Evolutionary conservation across 2,888 invertebrate species (phyloP).

Genomic region (Lasioglossum calceatum): DNA sequence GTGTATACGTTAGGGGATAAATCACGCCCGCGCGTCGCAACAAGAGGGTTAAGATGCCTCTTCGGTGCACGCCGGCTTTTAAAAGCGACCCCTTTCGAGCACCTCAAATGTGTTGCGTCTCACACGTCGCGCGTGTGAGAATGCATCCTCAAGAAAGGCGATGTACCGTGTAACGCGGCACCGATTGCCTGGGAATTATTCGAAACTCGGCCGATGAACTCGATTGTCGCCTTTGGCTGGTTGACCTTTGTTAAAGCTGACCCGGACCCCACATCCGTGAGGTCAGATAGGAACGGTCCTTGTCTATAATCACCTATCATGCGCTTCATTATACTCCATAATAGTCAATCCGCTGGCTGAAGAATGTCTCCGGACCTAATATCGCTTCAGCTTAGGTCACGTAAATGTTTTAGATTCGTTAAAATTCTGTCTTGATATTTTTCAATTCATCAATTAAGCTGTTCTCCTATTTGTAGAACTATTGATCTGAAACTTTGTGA

Average conservation of each 20-base stretch:
- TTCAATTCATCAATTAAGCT: no score
- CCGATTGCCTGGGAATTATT: constrained; percentile 13
- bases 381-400: neutral
- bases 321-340: neutral
- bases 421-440: neutral
- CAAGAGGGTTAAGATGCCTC: constrained; percentile 19
- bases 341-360: neutral
- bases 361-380: neutral
- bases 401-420: neutral
- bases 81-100: constrained; percentile 21
- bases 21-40: constrained; percentile 9
- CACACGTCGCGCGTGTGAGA: constrained; percentile 16
- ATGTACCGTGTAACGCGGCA: neutral
- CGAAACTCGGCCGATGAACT: neutral
- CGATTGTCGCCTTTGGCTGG: constrained; percentile 15
- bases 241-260: constrained; percentile 16
- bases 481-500: no score
- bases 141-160: constrained; percentile 8
- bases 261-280: neutral
- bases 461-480: no score
- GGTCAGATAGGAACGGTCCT: constrained; percentile 3
- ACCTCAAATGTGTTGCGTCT: constrained; percentile 14
- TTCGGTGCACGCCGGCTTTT: constrained; percentile 9
- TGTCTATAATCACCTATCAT: constrained; percentile 14
- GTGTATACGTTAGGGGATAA: constrained; percentile 15